These are phyloP conservation scores for Emys orbicularis DNA, from an alignment of 2,797 vertebrate genomes.

Conservation along the genomic window DNA sequence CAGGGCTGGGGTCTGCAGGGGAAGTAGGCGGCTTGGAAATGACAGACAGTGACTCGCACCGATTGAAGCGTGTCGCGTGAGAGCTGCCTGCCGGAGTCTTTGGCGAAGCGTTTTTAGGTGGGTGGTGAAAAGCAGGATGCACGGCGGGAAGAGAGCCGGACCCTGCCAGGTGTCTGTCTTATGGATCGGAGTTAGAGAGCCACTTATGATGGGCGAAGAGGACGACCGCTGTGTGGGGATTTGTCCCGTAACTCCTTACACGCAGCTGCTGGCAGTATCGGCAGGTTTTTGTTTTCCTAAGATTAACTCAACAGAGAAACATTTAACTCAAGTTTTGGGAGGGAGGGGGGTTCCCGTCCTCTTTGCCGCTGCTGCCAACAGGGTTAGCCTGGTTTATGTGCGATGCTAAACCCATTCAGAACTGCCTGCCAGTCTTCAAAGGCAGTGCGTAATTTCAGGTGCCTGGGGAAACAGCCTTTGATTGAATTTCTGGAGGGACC, in stretches of 20 bases:
- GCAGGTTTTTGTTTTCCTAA: background rate
- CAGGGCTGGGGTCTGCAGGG: conserved; percentile 20
- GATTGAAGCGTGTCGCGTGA: conserved; percentile 36
- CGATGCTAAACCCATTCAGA: accelerated
- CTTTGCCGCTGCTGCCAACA: background rate
- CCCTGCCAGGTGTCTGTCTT: background rate
- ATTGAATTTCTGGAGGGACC: conserved; percentile 49
- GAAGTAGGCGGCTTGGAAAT: conserved; percentile 19
- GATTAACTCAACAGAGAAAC: background rate
- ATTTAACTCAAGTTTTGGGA: background rate
- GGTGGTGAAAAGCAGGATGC: conserved; percentile 16
- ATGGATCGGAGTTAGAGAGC: background rate
- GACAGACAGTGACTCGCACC: background rate
- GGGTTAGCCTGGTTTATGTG: background rate
- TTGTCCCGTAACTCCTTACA: background rate
- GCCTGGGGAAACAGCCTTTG: conserved; percentile 50
- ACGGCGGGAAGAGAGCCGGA: background rate
- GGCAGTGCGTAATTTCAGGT: conserved; percentile 1
- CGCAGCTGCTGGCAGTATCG: conserved; percentile 11
- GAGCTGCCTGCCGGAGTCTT: conserved; percentile 52
- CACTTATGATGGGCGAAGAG: background rate
- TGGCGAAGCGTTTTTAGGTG: background rate
- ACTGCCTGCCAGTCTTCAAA: conserved; percentile 35
- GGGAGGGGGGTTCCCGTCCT: background rate
- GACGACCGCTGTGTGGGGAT: accelerated